Evolutionary conservation across 2,797 vertebrate species (phyloP), one percentile per base, ranked within the genome.

Genomic region (Pterois miles): DNA sequence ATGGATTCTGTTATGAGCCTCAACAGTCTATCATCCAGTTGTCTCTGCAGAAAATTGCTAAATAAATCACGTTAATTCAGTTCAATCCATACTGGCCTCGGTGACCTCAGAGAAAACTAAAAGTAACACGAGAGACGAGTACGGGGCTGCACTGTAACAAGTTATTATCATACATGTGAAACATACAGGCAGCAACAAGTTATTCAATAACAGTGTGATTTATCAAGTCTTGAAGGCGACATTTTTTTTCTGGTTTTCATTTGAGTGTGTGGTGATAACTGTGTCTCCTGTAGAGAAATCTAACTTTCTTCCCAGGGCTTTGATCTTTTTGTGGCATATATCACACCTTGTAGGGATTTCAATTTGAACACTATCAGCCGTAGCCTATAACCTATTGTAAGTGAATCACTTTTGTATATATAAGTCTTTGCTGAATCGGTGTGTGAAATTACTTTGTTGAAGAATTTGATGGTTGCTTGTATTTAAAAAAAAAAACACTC

Each of bases 391-490:
- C 75, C 82, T 80, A 79, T 69, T 87, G 86, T 85, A 87, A 81
- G 64, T 3, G 36, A 88, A 86, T 84, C 77, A 33, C 81, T 84
- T 90, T 87, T 88, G 80, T 87, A 68, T 79, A 72, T 83, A 62
- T 59, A 84, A 82, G 71, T 58, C 84, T 88, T 82, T 81, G 86
- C 82, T 85, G 89, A 82, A 88, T 82, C 34, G 1, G 38, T 83
- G 82, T 86, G 82, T 94, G 91, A 92, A 92, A 92, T 92, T 86
- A 83, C 90, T 91, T 90, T 84, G 86, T 84, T 90, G 84, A 83
- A 90, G 22, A 83, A 80, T 92, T 83, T 88, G 83, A 87, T 80
- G 86, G 72, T 79, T 87, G 80, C 69, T 81, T 84, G 38, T 77
- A 33, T 83, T 78, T 76, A 18, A 12, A 66, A 69, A 63, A 65